Evolutionary conservation across 2,797 vertebrate species (phyloP).

Genomic region (Clarias pachynema): DNA sequence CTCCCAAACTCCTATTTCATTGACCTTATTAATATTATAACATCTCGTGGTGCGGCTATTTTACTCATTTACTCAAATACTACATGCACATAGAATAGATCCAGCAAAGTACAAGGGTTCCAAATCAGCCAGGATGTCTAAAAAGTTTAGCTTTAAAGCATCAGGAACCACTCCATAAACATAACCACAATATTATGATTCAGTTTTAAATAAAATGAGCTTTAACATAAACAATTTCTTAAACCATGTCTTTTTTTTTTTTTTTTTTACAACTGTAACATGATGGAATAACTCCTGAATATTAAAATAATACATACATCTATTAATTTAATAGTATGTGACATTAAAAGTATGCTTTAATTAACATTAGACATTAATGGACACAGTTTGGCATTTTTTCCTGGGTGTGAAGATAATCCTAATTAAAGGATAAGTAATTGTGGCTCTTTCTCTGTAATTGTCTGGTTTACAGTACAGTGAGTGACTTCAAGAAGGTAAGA

Average conservation of each 20-base stretch:
- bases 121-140: background rate
- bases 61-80: background rate
- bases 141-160: background rate
- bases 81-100: background rate
- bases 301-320: conserved; percentile 1
- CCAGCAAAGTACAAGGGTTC: background rate
- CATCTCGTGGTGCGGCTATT: background rate
- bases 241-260: background rate
- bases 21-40: too few relatives aligned
- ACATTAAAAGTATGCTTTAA: conserved; percentile 19
- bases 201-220: background rate
- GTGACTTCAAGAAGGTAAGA: background rate
- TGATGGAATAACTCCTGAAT: background rate
- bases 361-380: background rate
- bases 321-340: background rate
- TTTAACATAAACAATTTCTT: background rate
- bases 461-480: background rate
- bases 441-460: background rate
- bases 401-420: background rate
- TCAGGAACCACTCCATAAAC: background rate
- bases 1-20: too few relatives aligned
- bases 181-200: background rate
- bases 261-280: background rate
- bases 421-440: conserved; percentile 14
- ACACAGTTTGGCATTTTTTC: conserved; percentile 6